Evolutionary conservation across 2,888 invertebrate species (phyloP).

Genomic region (Plagiodera versicolora): DNA sequence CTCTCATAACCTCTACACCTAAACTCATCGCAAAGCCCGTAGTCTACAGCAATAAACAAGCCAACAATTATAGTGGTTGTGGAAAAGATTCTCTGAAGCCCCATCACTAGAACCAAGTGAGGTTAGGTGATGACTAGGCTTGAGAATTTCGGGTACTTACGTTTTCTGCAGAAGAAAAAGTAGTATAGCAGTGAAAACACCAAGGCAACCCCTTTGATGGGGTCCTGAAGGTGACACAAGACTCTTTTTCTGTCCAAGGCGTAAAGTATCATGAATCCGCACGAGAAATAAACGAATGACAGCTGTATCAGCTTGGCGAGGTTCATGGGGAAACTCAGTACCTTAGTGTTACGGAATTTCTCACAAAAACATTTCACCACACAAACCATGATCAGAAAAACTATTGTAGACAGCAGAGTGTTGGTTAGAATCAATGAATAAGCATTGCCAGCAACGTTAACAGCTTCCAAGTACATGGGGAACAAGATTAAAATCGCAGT

Average conservation of each 20-base stretch:
- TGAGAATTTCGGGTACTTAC: constrained; percentile 51
- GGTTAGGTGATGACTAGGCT: too few species aligned
- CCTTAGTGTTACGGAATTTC: constrained; percentile 40
- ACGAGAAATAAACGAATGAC: constrained; percentile 54
- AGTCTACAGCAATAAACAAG: constrained; percentile 63
- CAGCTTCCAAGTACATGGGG: constrained; percentile 57
- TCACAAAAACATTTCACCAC: constrained; percentile 42
- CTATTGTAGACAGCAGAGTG: constrained; percentile 40
- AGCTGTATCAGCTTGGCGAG: constrained; percentile 53
- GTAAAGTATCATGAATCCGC: constrained; percentile 57
- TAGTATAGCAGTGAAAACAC: constrained; percentile 62
- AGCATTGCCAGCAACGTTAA: constrained; percentile 47
- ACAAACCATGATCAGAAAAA: constrained; percentile 42
- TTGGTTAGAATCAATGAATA: constrained; percentile 48
- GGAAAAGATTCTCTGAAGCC: constrained; percentile 61
- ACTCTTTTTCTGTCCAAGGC: constrained; percentile 60
- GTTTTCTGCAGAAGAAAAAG: constrained; percentile 63
- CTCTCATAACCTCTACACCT: constrained; percentile 60
- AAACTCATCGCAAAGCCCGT: constrained; percentile 64
- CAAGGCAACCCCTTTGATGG: constrained; percentile 61
- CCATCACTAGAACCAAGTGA: constrained; percentile 62
- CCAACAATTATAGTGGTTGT: constrained; percentile 64
- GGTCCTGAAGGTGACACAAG: constrained; percentile 64
- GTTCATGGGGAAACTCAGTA: constrained; percentile 51
- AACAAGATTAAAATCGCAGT: constrained; percentile 57